Conservation (phyloP, 2,888 invertebrate species). For the Schizotus pectinicornis region DNA sequence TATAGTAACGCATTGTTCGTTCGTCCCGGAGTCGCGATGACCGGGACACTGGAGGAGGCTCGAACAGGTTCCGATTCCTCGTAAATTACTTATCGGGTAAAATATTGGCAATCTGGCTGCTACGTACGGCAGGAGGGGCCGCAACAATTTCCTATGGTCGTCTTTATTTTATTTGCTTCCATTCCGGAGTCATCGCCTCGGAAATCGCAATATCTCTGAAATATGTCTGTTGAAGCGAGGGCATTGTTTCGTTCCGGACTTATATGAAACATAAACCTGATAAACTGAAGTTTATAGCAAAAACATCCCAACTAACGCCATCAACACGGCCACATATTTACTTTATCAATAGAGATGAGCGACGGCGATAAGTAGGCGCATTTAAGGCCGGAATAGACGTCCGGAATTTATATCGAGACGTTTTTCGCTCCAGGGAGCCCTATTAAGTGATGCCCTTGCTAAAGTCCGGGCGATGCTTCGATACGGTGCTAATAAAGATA, state of each 20-base stretch:
- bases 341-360: too few relatives aligned
- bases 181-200: slow-evolving; percentile 33
- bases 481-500: too few relatives aligned
- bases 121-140: slow-evolving; percentile 9
- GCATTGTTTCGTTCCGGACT: slow-evolving; percentile 20
- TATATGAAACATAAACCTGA: slow-evolving; percentile 26
- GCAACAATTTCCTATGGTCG: slow-evolving; percentile 25
- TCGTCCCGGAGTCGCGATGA: too few relatives aligned
- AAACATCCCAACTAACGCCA: slow-evolving; percentile 9
- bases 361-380: too few relatives aligned
- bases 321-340: too few relatives aligned
- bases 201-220: slow-evolving; percentile 35
- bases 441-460: too few relatives aligned
- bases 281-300: slow-evolving; percentile 23
- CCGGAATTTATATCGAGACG: too few relatives aligned
- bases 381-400: too few relatives aligned
- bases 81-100: slow-evolving; percentile 23
- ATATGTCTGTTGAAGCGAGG: slow-evolving; percentile 26
- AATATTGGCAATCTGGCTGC: slow-evolving; percentile 21
- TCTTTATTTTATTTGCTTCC: slow-evolving; percentile 30
- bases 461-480: too few relatives aligned
- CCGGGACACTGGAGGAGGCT: too few relatives aligned
- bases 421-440: too few relatives aligned
- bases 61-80: slow-evolving; percentile 1
- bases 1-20: too few relatives aligned